Evolutionary conservation across 2,113 vertebrate genomes (phyloP).

Genomic region (Varanus salvator): DNA sequence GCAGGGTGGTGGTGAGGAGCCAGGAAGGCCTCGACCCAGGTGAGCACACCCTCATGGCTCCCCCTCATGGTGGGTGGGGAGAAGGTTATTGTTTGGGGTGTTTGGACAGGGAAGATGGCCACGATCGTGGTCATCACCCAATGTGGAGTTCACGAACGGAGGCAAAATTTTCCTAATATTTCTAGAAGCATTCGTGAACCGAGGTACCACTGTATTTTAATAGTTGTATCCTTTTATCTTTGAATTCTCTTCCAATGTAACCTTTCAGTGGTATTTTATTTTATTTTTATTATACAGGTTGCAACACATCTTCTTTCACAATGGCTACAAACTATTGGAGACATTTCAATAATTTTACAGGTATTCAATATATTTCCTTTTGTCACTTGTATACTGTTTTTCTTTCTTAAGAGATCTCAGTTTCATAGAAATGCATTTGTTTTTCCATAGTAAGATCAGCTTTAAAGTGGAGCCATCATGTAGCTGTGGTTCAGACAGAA

Average conservation of each 20-base stretch:
- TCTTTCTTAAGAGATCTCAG: background rate
- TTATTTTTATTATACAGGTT: background rate
- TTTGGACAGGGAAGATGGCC: too few relatives aligned
- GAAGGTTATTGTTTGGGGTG: too few relatives aligned
- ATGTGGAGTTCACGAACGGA: too few relatives aligned
- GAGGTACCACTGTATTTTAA: background rate
- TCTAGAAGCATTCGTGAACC: too few relatives aligned
- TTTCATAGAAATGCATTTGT: background rate
- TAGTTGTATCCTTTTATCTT: background rate
- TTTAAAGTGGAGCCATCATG: background rate
- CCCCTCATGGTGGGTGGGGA: too few relatives aligned
- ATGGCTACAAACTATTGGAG: background rate
- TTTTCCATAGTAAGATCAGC: background rate
- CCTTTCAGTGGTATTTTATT: constrained; percentile 1
- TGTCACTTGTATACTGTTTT: background rate
- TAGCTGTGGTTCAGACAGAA: background rate
- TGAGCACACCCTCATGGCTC: too few relatives aligned
- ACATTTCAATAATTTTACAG: background rate
- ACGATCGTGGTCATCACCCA: too few relatives aligned
- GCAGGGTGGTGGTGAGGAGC: too few relatives aligned
- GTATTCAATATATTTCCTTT: background rate
- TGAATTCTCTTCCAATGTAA: background rate
- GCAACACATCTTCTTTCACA: background rate
- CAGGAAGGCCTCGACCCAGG: too few relatives aligned
- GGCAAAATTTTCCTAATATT: too few relatives aligned